Conservation (phyloP, 2,797 vertebrate genomes). For the Phrynocephalus forsythii region DNA sequence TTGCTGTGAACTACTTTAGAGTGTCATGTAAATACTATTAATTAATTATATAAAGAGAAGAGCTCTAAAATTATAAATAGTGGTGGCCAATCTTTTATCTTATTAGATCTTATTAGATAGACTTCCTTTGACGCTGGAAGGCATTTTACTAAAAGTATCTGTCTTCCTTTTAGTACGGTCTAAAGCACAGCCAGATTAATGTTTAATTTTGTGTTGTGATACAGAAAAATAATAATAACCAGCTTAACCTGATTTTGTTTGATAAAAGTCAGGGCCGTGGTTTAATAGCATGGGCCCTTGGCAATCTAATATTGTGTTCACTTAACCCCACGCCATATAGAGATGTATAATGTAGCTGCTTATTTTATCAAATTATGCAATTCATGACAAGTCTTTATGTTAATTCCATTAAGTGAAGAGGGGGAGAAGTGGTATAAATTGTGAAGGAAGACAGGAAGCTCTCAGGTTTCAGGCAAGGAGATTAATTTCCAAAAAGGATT, state of each 20-base stretch:
- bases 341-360: constrained; percentile 24
- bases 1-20: too few relatives aligned
- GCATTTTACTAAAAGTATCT: neutral
- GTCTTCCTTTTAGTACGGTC: neutral
- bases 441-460: constrained; percentile 27
- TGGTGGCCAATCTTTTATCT: neutral
- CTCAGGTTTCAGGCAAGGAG: constrained; percentile 35
- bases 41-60: too few relatives aligned
- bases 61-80: neutral
- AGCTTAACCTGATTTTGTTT: constrained; percentile 12
- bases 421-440: constrained; percentile 8
- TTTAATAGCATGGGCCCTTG: constrained; percentile 24
- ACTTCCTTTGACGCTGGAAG: neutral
- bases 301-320: neutral
- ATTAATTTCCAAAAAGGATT: constrained; percentile 14
- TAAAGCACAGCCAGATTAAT: constrained; percentile 29
- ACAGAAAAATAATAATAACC: neutral
- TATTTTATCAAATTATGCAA: constrained; percentile 31
- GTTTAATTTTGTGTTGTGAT: constrained; percentile 9
- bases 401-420: constrained; percentile 29
- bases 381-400: constrained; percentile 42
- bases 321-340: constrained; percentile 28
- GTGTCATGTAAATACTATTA: too few relatives aligned
- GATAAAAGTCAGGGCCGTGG: constrained; percentile 11
- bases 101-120: neutral